Evolutionary conservation across 2,888 invertebrate species (phyloP), one percentile per base, ranked within the genome.

Genomic region (Anoplius nigerrimus): DNA sequence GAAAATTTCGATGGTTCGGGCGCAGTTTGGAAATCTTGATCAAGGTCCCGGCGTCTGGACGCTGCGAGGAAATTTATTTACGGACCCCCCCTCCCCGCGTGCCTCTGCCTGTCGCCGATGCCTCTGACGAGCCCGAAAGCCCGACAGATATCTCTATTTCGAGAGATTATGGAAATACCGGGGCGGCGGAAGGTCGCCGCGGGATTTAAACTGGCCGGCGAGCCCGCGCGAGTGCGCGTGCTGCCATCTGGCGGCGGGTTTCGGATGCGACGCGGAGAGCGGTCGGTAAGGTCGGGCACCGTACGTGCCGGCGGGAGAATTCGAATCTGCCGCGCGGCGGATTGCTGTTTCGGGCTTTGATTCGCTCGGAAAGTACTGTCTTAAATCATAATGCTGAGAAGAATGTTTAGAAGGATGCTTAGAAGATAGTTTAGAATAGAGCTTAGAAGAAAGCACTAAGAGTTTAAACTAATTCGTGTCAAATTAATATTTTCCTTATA

Each of bases 91-190:
- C 34, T 56, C 3, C 42, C 18, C 8, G 56, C 56, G 18, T 13
- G 42, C 15, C 20, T 21, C 46, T 58, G n/a, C 22, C 46, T 42
- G 57, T 45, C 57, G 57, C 21, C 24, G 45, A 45, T 43, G 13
- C 43, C n/a, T 43, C 15, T 21, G 45, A 46, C 51, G 51, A 60
- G 27, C 20, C 16, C 18, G n/a, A 48, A 34, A 8, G 22, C 21
- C 21, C 52, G 45, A 43, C 57, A 16, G 59, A 43, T 34, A 57
- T 74, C 52, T 69, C 66, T 74, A 74, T 79, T 79, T 78, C 62
- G 56, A 42, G 71, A 64, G 8, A 46, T 72, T 72, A 72, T 71
- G 66, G 68, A 74, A 60, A 62, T 34, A 68, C 60, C 51, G 34
- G 34, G 34, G 11, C n/a, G 54, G 45, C 52, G 45, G 65, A 65